Percentiles rank a stretch among this genome's conserved stretches.
Conservation (phyloP, 2,797 vertebrate genomes). For the Ctenopoma multispine region DNA sequence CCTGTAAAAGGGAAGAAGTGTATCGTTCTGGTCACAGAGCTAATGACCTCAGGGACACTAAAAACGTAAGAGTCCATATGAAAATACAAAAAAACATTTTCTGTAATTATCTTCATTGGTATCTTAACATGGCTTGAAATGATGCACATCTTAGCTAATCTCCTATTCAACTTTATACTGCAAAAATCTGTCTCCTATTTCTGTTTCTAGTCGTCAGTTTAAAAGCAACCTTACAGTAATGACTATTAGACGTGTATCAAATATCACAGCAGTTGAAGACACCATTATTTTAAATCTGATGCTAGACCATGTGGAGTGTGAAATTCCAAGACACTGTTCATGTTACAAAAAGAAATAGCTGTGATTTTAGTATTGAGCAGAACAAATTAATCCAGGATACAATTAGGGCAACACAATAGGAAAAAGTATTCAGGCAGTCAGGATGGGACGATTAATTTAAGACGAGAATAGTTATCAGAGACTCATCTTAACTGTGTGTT, state of each 20-base stretch:
- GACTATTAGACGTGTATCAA: constrained; percentile 21
- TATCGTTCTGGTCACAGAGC: constrained; percentile 96
- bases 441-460: constrained; percentile 22
- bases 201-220: constrained; percentile 12
- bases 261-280: constrained; percentile 25
- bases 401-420: not conserved
- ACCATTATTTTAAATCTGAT: constrained; percentile 8
- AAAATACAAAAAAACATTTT: not conserved
- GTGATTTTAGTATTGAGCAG: not conserved
- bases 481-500: constrained; percentile 23
- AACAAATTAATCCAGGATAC: not conserved
- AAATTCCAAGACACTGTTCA: not conserved
- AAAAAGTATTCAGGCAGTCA: not conserved
- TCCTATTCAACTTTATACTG: not conserved
- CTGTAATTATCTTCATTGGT: not conserved
- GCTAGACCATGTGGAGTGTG: not conserved
- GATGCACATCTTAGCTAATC: not conserved
- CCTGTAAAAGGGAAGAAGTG: constrained; percentile 95
- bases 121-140: not conserved
- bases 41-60: constrained; percentile 98
- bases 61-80: constrained; percentile 91
- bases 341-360: not conserved
- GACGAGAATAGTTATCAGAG: constrained; percentile 19
- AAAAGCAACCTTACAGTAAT: constrained; percentile 16
- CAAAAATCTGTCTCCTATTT: not conserved